Evolutionary conservation across 2,888 invertebrate species (phyloP).

Genomic region (Charanyca ferruginea): DNA sequence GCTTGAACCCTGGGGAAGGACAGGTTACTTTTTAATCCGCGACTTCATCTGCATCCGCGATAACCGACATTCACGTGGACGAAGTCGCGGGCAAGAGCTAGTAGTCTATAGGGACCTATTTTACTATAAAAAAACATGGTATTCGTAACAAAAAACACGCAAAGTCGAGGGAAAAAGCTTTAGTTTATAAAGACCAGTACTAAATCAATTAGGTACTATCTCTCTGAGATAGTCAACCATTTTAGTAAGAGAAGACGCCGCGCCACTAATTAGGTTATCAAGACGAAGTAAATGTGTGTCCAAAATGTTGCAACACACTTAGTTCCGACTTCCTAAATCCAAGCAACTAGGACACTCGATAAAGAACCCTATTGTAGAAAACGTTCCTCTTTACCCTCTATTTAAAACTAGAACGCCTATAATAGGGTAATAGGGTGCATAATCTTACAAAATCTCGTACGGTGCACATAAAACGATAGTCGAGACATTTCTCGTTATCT

Average conservation of each 20-base stretch:
- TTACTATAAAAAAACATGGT: too few species aligned
- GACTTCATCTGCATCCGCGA: too few species aligned
- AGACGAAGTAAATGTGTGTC: slow-evolving; percentile 33
- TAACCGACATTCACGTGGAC: too few species aligned
- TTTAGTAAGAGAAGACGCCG: background rate
- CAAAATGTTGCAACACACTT: slow-evolving; percentile 36
- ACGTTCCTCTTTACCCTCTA: slow-evolving; percentile 39
- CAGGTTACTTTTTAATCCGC: too few species aligned
- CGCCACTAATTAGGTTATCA: slow-evolving; percentile 21
- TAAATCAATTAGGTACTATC: background rate
- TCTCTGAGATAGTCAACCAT: background rate
- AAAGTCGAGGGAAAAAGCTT: too few species aligned
- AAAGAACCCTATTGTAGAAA: slow-evolving; percentile 41
- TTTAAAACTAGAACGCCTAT: slow-evolving; percentile 62
- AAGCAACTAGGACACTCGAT: slow-evolving; percentile 39
- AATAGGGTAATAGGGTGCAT: slow-evolving; percentile 66
- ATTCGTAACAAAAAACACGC: too few species aligned
- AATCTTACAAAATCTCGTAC: slow-evolving; percentile 69
- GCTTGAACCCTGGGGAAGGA: too few species aligned
- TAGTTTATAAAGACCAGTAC: too few species aligned
- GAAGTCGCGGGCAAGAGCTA: too few species aligned
- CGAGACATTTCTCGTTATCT: slow-evolving; percentile 86
- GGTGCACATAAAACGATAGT: slow-evolving; percentile 81
- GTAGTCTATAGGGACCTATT: too few species aligned
- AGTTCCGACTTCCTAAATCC: slow-evolving; percentile 22